Percentiles rank a stretch among this genome's conserved stretches.
Conservation (phyloP, 2,797 vertebrate species). For the Falco biarmicus region DNA sequence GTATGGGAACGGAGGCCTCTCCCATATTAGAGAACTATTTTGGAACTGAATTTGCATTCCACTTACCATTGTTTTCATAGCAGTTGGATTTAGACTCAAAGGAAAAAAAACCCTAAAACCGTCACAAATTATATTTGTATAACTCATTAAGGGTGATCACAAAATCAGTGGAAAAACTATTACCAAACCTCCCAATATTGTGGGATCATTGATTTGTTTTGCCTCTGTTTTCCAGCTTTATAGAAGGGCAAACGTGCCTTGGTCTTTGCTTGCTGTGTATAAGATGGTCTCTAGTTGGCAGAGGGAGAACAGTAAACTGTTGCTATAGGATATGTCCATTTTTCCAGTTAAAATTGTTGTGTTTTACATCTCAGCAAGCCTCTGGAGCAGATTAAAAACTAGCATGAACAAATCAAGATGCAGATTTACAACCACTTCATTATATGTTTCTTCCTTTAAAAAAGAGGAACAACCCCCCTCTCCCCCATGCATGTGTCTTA, state of each 20-base stretch:
- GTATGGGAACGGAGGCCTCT: neutral
- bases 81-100: constrained; percentile 1
- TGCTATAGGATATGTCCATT: neutral
- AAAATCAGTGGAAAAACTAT: neutral
- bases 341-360: neutral
- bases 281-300: neutral
- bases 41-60: constrained; percentile 11
- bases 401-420: neutral
- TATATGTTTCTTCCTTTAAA: neutral
- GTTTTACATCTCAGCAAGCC: neutral
- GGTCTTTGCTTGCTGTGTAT: neutral
- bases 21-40: neutral
- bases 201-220: neutral
- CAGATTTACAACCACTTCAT: neutral
- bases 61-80: constrained; percentile 15
- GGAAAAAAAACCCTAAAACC: neutral
- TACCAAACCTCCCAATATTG: neutral
- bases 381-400: neutral
- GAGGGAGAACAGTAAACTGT: neutral
- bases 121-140: neutral
- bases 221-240: neutral
- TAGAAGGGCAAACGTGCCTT: neutral
- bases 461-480: neutral
- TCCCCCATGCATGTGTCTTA: neutral
- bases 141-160: neutral